phyloP scores from a whole-genome alignment of 1,140 invertebrate species.

The Lordiphosa mommai region DNA sequence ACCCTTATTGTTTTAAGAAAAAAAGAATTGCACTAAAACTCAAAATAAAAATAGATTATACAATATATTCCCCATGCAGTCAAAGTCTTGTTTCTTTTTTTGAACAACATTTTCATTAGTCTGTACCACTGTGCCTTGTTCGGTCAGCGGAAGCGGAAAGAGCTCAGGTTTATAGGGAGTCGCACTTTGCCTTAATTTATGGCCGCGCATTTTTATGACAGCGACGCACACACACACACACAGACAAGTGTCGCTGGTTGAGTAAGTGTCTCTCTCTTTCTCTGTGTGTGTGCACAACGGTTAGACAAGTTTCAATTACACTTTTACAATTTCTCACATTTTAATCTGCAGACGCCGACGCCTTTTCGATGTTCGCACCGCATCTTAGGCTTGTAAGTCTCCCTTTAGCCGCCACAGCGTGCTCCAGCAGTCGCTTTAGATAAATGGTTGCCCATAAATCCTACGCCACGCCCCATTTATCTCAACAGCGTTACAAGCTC shows the following conservation, averaged over 20 bases:
- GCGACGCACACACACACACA: slow-evolving; percentile 37
- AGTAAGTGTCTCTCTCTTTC: slow-evolving; percentile 11
- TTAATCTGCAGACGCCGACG: slow-evolving; percentile 63
- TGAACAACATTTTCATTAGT: background rate
- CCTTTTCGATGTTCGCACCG: slow-evolving; percentile 64
- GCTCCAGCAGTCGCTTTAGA: slow-evolving; percentile 25
- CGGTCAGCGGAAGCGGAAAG: slow-evolving; percentile 60
- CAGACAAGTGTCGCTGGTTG: slow-evolving; percentile 31
- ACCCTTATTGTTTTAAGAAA: no score
- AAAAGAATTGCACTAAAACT: no score
- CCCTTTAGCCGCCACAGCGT: slow-evolving; percentile 9
- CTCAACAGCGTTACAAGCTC: slow-evolving; percentile 2
- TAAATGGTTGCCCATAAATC: slow-evolving; percentile 61
- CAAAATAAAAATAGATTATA: no score
- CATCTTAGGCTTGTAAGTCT: slow-evolving; percentile 67
- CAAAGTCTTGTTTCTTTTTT: no score
- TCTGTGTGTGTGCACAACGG: slow-evolving; percentile 36
- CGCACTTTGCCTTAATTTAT: slow-evolving; percentile 72
- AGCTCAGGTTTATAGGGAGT: slow-evolving; percentile 32
- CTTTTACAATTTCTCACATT: slow-evolving; percentile 78
- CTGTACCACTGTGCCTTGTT: slow-evolving; percentile 6
- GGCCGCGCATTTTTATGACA: slow-evolving; percentile 75
- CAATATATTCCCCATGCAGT: no score
- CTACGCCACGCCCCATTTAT: slow-evolving; percentile 51
- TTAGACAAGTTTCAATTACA: slow-evolving; percentile 78